Conservation (phyloP, 2,888 invertebrate species). For the Leptura quadrifasciata region DNA sequence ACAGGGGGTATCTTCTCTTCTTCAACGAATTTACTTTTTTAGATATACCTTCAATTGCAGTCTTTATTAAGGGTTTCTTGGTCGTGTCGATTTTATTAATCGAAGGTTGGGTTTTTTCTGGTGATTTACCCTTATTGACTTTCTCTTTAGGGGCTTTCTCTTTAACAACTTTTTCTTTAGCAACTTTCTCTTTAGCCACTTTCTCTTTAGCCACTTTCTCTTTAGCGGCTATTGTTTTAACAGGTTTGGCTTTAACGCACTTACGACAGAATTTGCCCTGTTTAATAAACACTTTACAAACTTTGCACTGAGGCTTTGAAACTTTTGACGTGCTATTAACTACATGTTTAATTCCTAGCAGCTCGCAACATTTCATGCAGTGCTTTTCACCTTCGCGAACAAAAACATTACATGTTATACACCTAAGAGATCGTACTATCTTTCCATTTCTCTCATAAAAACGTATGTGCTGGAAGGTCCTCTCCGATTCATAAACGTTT, state of each 20-base stretch:
- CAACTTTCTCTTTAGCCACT: background rate
- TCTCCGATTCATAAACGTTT: background rate
- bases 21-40: background rate
- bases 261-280: background rate
- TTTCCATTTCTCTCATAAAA: constrained; percentile 12
- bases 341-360: background rate
- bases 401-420: constrained; percentile 4
- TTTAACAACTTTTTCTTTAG: background rate
- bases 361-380: background rate
- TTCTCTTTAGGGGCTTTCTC: background rate
- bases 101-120: background rate
- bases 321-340: background rate
- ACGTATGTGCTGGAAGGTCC: background rate
- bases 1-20: background rate
- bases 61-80: background rate
- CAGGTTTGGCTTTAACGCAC: no score
- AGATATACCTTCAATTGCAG: background rate
- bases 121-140: background rate
- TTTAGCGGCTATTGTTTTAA: no score
- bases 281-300: background rate
- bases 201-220: background rate
- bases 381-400: background rate
- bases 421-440: background rate
- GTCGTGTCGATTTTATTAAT: background rate
- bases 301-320: background rate